Conservation (phyloP, 2,888 invertebrate species). For the Onthophagus sagittarius region DNA sequence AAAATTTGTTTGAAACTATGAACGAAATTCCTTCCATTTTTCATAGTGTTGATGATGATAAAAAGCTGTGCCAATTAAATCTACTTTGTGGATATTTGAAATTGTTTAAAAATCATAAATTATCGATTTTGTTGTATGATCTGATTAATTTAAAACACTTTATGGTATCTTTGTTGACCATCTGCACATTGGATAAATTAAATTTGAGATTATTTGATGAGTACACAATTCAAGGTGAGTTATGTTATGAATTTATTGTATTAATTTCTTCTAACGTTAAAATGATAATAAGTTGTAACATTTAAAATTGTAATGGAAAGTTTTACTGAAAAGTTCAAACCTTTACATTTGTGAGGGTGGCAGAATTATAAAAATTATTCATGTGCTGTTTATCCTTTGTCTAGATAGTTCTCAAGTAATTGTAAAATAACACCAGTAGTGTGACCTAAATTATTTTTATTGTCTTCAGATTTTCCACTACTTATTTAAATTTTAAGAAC, state of each 20-base stretch:
- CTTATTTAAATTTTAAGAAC: too few relatives aligned
- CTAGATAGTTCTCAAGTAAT: too few relatives aligned
- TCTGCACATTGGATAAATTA: slow-evolving; percentile 52
- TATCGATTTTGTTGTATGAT: slow-evolving; percentile 57
- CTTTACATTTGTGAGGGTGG: too few relatives aligned
- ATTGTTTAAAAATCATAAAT: slow-evolving; percentile 55
- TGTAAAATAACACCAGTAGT: too few relatives aligned
- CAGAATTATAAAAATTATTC: too few relatives aligned
- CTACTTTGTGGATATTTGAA: slow-evolving; percentile 65
- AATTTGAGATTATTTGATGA: slow-evolving; percentile 55
- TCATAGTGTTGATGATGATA: slow-evolving; percentile 58
- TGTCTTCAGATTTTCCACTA: too few relatives aligned
- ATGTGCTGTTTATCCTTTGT: too few relatives aligned
- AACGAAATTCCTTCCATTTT: slow-evolving; percentile 63
- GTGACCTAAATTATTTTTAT: too few relatives aligned
- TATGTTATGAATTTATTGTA: slow-evolving; percentile 13
- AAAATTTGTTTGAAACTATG: slow-evolving; percentile 58
- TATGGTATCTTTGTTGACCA: slow-evolving; percentile 54
- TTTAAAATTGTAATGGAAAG: too few relatives aligned
- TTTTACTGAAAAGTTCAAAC: too few relatives aligned
- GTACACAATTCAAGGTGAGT: slow-evolving; percentile 44
- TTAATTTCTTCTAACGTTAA: slow-evolving; percentile 7
- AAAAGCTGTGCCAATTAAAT: slow-evolving; percentile 61
- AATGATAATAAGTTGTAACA: too few relatives aligned
- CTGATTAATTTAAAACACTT: slow-evolving; percentile 55